Conservation (phyloP, 1,140 invertebrate species). For the Tetramorium alpestre region DNA sequence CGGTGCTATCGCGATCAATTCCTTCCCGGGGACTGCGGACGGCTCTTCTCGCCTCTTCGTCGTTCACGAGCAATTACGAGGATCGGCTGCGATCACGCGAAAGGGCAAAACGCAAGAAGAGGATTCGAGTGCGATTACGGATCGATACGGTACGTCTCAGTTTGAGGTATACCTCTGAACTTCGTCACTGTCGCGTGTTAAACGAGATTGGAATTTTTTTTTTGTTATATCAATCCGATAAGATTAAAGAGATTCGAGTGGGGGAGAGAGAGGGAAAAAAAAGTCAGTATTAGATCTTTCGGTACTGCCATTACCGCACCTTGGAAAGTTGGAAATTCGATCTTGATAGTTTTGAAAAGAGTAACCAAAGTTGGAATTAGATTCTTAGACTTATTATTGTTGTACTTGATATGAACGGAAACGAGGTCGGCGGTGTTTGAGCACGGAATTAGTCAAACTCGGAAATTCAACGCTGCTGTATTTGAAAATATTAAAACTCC, state of each 20-base stretch:
- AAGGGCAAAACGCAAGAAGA: constrained; percentile 17
- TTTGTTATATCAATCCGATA: background rate
- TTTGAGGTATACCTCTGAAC: constrained; percentile 8
- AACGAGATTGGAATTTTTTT: constrained; percentile 25
- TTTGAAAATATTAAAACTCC: background rate
- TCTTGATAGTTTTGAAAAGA: constrained; percentile 23
- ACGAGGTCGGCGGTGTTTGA: background rate
- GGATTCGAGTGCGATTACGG: constrained; percentile 22
- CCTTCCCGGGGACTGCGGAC: constrained; percentile 1
- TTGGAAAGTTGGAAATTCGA: constrained; percentile 3
- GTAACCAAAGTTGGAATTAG: constrained; percentile 25
- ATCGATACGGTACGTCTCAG: constrained; percentile 48
- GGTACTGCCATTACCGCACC: background rate
- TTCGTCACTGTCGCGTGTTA: constrained; percentile 11
- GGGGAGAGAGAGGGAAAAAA: background rate
- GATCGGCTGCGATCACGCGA: constrained; percentile 5
- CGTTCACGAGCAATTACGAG: constrained; percentile 19
- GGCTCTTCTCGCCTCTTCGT: constrained; percentile 24
- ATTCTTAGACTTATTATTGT: background rate
- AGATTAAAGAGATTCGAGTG: constrained; percentile 9
- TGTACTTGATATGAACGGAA: background rate
- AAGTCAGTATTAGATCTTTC: constrained; percentile 10
- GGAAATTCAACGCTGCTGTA: background rate
- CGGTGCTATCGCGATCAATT: constrained; percentile 41
- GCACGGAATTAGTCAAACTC: background rate